Evolutionary conservation across 2,797 vertebrate species (phyloP).

Genomic region (Microchirus variegatus): DNA sequence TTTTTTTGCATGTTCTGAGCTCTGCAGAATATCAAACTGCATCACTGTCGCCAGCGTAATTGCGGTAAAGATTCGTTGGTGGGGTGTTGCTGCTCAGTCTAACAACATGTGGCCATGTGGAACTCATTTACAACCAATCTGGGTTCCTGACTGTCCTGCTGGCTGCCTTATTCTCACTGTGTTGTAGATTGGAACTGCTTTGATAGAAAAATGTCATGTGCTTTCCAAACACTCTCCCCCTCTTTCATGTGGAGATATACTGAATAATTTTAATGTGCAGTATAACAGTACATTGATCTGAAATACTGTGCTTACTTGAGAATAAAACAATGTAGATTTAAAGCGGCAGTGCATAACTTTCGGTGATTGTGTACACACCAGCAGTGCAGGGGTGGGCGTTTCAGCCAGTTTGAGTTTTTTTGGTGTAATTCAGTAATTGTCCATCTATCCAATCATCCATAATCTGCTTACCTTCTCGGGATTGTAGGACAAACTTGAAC

Average conservation of each 20-base stretch:
- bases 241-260: not conserved
- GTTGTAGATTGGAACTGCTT: conserved; percentile 21
- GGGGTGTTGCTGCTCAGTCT: conserved; percentile 18
- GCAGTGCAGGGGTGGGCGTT: no score
- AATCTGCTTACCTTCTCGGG: no score
- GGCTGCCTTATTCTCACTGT: conserved; percentile 26
- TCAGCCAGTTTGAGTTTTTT: no score
- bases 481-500: no score
- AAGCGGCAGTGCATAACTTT: no score
- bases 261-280: not conserved
- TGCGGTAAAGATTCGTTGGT: conserved; percentile 42
- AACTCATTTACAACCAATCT: conserved; percentile 53
- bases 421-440: no score
- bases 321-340: no score
- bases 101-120: conserved; percentile 43
- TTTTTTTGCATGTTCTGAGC: conserved; percentile 23
- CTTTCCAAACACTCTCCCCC: conserved; percentile 13
- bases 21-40: conserved; percentile 24
- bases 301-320: no score
- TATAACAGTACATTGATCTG: no score
- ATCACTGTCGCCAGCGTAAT: conserved; percentile 41
- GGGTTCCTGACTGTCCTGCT: conserved; percentile 36
- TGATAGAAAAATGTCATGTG: conserved; percentile 35
- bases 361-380: no score
- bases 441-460: no score